These are phyloP conservation scores for Ondatra zibethicus DNA, from an alignment of 2,113 vertebrate genomes.

Conservation along the genomic window DNA sequence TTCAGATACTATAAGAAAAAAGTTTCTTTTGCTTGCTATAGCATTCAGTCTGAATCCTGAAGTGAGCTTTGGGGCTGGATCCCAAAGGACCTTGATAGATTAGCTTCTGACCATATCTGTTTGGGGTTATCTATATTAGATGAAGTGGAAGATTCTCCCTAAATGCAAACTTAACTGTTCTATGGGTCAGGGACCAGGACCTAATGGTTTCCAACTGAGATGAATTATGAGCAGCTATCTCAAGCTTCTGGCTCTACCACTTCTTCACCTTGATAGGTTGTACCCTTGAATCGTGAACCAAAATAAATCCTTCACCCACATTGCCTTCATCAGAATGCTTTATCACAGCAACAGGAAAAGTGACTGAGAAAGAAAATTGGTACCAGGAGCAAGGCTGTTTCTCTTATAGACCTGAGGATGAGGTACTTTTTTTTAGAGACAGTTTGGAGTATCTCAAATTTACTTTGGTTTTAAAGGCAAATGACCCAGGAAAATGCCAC, in stretches of 20 bases:
- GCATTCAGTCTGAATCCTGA: too few relatives aligned
- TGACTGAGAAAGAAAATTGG: not conserved
- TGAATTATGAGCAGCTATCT: not conserved
- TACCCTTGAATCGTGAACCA: not conserved
- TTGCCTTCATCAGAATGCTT: not conserved
- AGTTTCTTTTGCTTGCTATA: too few relatives aligned
- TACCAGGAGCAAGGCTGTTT: too few relatives aligned
- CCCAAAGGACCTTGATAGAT: too few relatives aligned
- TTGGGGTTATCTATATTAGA: not conserved
- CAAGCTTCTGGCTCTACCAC: not conserved
- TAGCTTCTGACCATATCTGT: not conserved
- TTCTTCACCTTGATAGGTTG: not conserved
- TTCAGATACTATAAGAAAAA: too few relatives aligned
- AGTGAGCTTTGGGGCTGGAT: too few relatives aligned
- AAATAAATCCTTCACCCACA: not conserved
- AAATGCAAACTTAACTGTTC: not conserved
- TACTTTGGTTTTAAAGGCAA: not conserved
- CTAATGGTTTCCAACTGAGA: not conserved
- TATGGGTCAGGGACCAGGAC: not conserved
- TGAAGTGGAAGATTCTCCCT: not conserved
- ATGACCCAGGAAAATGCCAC: not conserved
- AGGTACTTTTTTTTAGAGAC: not conserved
- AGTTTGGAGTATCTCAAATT: not conserved
- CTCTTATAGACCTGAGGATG: too few relatives aligned
- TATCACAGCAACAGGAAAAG: not conserved